Conservation (phyloP, 2,888 invertebrate genomes). For the Rhaphigaster nebulosa region DNA sequence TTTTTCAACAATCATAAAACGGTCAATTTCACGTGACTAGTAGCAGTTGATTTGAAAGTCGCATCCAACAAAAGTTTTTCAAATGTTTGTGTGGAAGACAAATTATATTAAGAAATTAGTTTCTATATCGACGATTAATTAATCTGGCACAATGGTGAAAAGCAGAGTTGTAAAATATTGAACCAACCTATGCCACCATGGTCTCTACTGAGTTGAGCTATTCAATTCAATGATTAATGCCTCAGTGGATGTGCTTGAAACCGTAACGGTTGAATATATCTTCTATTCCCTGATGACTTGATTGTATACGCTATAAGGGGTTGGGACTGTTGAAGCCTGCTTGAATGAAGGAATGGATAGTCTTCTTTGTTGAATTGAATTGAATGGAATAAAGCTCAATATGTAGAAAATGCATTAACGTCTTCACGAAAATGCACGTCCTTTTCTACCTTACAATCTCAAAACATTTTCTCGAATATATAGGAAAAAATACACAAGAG, state of each 20-base stretch:
- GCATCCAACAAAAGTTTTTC: too few relatives aligned
- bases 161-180: background rate
- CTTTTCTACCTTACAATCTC: too few relatives aligned
- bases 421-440: too few relatives aligned
- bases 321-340: background rate
- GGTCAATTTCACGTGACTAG: too few relatives aligned
- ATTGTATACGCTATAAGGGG: background rate
- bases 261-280: background rate
- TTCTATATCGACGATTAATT: background rate
- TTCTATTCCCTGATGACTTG: background rate
- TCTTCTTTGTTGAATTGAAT: background rate
- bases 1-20: too few relatives aligned
- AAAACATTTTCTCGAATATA: too few relatives aligned
- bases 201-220: background rate
- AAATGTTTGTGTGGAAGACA: background rate
- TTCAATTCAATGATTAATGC: background rate
- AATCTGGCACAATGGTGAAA: background rate
- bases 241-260: background rate
- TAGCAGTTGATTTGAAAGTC: too few relatives aligned
- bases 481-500: too few relatives aligned
- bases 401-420: background rate
- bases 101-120: background rate
- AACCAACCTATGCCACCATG: background rate
- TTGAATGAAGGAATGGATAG: background rate
- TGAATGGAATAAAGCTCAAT: background rate